Base-by-base conservation (phyloP, 2,797 vertebrate species). In the Rachycentron canadum region DNA sequence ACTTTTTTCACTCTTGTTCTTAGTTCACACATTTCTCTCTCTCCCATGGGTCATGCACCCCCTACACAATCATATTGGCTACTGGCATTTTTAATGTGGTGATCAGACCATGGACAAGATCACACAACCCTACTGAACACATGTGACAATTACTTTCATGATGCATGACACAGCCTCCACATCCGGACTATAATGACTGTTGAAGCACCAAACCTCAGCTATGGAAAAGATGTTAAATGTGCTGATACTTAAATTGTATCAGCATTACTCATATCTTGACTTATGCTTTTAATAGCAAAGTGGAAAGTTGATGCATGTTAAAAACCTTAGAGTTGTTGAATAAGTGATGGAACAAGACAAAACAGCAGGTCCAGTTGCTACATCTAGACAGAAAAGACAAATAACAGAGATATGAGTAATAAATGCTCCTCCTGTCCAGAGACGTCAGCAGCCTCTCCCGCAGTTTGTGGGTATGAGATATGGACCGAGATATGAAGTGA, bases 321-420 rank as follows among this genome's bases (percentile, higher is more conserved):
- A 25, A 50, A 36, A 34, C 13, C 5, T 30, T 12, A 19, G 47
- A 36, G n/a, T 19, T 8, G 7, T 8, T 47, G 30, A 49, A 25
- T 25, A 45, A 5, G 21, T 57, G 25, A 55, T 40, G 2, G 28
- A 26, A 53, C 14, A 40, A 28, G 10, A 55, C 14, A 13, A 32
- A 58, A 74, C 53, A 59, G 16, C n/a, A n/a, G 21, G 40, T 73
- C 25, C 19, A 57, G 62, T 8, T 41, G n/a, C 26, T 7, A 23
- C n/a, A 16, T 56, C 17, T 30, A 3, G 0, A 43, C 34, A 72
- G 17, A 6, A 36, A 26, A 9, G 7, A 16, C 6, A 34, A 58
- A 41, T 38, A 32, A 23, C 2, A 36, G 30, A 59, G 23, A 10
- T 21, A 19, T 25, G 32, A 58, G 61, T 58, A 26, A 67, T n/a